phyloP scores from a whole-genome alignment of 1,140 invertebrate species.

The Aleiodes sp. region DNA sequence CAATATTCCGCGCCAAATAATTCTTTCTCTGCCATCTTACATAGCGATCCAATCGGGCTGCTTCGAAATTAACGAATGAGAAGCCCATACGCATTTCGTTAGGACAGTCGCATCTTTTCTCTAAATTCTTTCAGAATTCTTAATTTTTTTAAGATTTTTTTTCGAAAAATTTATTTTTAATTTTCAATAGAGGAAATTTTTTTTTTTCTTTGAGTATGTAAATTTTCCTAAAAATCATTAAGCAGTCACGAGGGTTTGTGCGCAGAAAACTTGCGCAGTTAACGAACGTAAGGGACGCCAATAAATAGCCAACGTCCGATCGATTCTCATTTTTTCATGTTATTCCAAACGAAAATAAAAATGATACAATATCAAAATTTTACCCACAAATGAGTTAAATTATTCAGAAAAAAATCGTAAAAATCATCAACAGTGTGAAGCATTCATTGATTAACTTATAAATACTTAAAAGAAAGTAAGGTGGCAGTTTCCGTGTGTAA shows the following conservation, averaged over 20 bases:
- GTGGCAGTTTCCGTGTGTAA: background rate
- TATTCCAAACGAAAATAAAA: background rate
- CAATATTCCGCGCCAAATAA: no score
- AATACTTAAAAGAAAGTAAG: background rate
- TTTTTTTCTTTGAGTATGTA: no score
- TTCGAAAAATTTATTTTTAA: no score
- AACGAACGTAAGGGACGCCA: background rate
- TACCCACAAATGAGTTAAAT: background rate
- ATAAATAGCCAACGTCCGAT: slow-evolving; percentile 25
- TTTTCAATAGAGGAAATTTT: no score
- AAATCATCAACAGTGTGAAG: background rate
- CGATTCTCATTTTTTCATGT: slow-evolving; percentile 24
- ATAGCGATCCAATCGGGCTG: no score
- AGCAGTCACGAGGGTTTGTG: background rate
- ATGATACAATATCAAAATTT: background rate
- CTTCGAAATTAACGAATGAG: no score
- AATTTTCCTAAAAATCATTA: background rate
- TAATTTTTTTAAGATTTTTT: no score
- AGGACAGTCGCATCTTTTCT: no score
- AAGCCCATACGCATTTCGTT: no score
- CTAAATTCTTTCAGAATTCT: no score
- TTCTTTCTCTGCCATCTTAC: no score
- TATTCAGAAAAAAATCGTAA: background rate
- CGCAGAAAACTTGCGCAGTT: background rate
- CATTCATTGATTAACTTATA: background rate